Evolutionary conservation across 2,113 vertebrate species (phyloP), one percentile per base, ranked within the genome.

Genomic region (Strigops habroptila): DNA sequence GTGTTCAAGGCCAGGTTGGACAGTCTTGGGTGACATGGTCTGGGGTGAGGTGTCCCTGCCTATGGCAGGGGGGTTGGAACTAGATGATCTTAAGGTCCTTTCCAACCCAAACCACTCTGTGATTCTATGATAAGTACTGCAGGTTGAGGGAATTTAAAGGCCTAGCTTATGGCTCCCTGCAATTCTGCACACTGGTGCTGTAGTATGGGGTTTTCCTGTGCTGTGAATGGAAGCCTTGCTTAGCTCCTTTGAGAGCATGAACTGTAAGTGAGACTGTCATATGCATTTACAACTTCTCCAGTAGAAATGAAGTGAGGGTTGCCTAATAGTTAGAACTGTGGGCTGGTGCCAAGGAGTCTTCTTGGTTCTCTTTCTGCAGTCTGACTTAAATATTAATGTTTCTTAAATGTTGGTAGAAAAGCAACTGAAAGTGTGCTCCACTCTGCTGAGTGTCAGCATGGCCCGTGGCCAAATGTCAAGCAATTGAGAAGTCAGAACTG

Each of bases 361-460:
- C 60, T 52, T 59, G 33, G 39, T 81, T 74, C 74, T 95, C 57
- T 28, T 88, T 78, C 59, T 78, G 73, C 73, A 81, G 73, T 27
- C 86, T 60, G 48, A 73, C 82, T 84, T 94, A 7, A 95, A 91
- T 95, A 82, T 94, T 94, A 64, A 95, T 92, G 91, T 85, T 17
- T 18, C 82, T 94, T 94, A 81, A 91, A 76, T 75, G 86, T 90
- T 94, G 94, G 68, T 71, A 53, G 86, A 82, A 59, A 79, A 92
- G 88, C 86, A 88, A 5, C 71, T 93, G 75, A 55, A 73, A 91
- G 75, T 75, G 64, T 78, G 73, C 71, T 94, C 60, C 17, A 28
- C 57, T 89, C 73, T 57, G 88, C 41, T 73, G 86, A 70, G 80
- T 84, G 57, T 89, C 90, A 73, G 64, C 83, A 23, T 84, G 88